Percentiles rank a stretch among this genome's conserved stretches.
phyloP scores from a whole-genome alignment of 2,888 invertebrate species.

The Eristalinus sepulchralis region DNA sequence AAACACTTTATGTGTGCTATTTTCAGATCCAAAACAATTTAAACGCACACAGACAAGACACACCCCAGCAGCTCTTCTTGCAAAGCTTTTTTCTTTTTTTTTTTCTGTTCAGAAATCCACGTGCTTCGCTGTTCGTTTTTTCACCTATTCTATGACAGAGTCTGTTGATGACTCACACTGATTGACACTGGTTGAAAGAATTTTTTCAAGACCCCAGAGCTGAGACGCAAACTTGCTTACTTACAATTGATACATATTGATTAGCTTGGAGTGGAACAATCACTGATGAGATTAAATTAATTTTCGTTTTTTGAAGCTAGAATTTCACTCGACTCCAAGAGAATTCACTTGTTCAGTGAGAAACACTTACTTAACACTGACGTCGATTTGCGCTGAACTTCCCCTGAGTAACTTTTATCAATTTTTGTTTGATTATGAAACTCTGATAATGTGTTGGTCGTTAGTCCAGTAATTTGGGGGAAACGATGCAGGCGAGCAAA shows the following conservation, averaged over 20 bases:
- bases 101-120: neutral
- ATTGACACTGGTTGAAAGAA: neutral
- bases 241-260: slow-evolving; percentile 22
- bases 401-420: neutral
- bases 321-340: neutral
- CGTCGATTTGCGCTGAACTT: neutral
- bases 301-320: neutral
- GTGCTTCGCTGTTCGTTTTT: neutral
- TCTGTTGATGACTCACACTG: neutral
- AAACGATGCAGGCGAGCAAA: neutral
- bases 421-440: neutral
- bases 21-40: neutral
- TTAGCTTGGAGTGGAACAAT: neutral
- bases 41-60: neutral
- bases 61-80: neutral
- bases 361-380: neutral
- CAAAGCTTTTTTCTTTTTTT: neutral
- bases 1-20: neutral
- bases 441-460: neutral
- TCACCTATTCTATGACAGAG: neutral
- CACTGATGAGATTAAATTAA: neutral
- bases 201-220: neutral
- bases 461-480: neutral
- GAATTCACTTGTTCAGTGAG: neutral
- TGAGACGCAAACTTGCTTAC: neutral